phyloP scores from a whole-genome alignment of 2,888 invertebrate species.

The Macrosoma leucophasiata region DNA sequence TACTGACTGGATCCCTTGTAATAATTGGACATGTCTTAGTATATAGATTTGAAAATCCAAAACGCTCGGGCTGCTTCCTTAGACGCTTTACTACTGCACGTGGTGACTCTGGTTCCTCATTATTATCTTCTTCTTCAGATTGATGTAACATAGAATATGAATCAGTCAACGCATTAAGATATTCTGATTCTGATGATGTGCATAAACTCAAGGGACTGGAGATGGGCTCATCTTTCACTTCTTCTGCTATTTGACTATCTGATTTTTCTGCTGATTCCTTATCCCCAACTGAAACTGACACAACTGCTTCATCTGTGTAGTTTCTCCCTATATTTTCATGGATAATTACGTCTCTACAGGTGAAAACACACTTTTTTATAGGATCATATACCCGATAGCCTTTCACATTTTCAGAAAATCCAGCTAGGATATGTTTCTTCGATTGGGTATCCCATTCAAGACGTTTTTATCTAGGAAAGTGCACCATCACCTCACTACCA shows the following conservation, averaged over 20 bases:
- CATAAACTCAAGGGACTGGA: neutral
- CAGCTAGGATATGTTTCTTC: constrained; percentile 12
- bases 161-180: constrained; percentile 1
- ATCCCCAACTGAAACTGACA: constrained; percentile 4
- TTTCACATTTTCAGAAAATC: constrained; percentile 15
- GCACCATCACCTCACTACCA: constrained; percentile 19
- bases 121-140: constrained; percentile 1
- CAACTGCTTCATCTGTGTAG: too few relatives aligned
- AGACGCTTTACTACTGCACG: neutral
- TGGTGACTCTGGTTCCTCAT: neutral
- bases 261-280: neutral
- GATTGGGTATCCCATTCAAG: constrained; percentile 18
- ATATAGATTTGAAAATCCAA: constrained; percentile 1
- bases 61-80: constrained; percentile 4
- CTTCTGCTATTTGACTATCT: neutral
- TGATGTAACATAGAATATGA: constrained; percentile 1
- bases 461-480: constrained; percentile 17
- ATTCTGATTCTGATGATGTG: constrained; percentile 3
- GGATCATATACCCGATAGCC: too few relatives aligned
- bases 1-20: neutral
- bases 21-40: neutral
- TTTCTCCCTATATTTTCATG: too few relatives aligned
- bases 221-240: constrained; percentile 1
- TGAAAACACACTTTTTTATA: too few relatives aligned
- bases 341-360: too few relatives aligned